Base-by-base conservation (phyloP, 2,113 vertebrate genomes). In the Phalacrocorax carbo region DNA sequence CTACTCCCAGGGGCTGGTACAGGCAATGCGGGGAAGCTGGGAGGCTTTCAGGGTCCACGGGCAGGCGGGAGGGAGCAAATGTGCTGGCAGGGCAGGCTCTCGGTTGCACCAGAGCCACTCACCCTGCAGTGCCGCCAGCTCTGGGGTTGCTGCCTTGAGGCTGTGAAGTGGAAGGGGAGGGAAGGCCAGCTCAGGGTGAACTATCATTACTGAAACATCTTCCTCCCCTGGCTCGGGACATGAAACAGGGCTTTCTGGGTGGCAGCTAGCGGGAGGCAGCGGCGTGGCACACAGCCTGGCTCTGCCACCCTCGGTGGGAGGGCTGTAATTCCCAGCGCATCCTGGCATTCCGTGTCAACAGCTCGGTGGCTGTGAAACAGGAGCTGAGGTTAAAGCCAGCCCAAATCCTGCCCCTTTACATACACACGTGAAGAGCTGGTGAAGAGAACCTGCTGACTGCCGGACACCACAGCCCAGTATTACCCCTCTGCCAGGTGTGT, bases 241-340 rank as follows among this genome's bases (percentile, higher is more conserved):
- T 15, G 22, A 32, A 52, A 44, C 65, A 34, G 32, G 54, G 70
- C 68, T 55, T 44, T 36, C 44, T 40, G 25, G 78, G 64, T 66
- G 62, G 60, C 61, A 44, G 69, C 7, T 29, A 18, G 44, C 3
- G 3, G 65, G 52, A 61, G 30, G 38, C 64, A 65, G 64, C 0
- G 0, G 46, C 78, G 72, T 6, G 1, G 70, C 64, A 12, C 0
- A 1, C 51, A 75, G 66, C 48, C 60, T 8, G 27, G 58, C 21
- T 3, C 36, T 49, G 76, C 65, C 3, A 1, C 0, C 1, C 38
- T 66, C 5, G 0, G n/a, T 1, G 0, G 22, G 5, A 12, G 73
- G 40, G 38, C 40, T 80, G 40, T 8, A n/a, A 79, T 46, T 62
- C 58, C 66, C 10, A 4, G 49, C 2, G 0, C 10, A 1, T 44